Evolutionary conservation across 2,113 vertebrate species (phyloP).

Genomic region (Elanus axillaris): DNA sequence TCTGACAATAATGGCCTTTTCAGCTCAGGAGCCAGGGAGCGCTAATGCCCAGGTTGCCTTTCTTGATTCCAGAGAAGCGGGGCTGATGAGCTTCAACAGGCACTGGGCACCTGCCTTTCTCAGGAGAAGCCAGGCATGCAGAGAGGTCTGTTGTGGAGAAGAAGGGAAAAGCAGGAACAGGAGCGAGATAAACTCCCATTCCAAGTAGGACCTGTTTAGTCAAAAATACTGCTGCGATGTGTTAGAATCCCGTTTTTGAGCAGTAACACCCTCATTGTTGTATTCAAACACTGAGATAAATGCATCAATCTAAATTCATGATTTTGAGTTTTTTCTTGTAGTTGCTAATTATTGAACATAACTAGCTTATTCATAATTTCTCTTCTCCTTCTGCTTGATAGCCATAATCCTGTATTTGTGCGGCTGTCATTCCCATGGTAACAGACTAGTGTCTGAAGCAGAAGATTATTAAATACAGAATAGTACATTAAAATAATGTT

Average conservation of each 20-base stretch:
- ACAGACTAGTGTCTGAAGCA: conserved; percentile 74
- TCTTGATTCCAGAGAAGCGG: accelerated
- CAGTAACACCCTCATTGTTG: conserved; percentile 8
- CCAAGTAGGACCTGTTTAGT: not conserved
- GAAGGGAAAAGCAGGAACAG: accelerated
- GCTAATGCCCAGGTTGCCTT: not conserved
- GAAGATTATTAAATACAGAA: conserved; percentile 74
- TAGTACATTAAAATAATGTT: conserved; percentile 75
- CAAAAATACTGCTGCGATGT: not conserved
- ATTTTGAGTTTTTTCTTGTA: conserved; percentile 22
- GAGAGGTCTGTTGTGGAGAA: not conserved
- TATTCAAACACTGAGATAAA: conserved; percentile 65
- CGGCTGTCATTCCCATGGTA: conserved; percentile 76
- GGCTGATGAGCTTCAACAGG: not conserved
- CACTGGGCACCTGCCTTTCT: not conserved
- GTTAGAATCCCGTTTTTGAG: conserved; percentile 34
- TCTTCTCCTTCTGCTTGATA: conserved; percentile 66
- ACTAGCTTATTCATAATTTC: conserved; percentile 72
- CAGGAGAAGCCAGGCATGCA: accelerated
- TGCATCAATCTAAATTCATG: conserved; percentile 62
- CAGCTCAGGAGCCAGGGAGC: accelerated
- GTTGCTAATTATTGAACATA: conserved; percentile 73
- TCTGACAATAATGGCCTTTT: accelerated
- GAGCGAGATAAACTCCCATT: not conserved
- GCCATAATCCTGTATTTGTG: conserved; percentile 69